Conservation (phyloP, 2,113 vertebrate genomes). For the Noturus placidus region DNA sequence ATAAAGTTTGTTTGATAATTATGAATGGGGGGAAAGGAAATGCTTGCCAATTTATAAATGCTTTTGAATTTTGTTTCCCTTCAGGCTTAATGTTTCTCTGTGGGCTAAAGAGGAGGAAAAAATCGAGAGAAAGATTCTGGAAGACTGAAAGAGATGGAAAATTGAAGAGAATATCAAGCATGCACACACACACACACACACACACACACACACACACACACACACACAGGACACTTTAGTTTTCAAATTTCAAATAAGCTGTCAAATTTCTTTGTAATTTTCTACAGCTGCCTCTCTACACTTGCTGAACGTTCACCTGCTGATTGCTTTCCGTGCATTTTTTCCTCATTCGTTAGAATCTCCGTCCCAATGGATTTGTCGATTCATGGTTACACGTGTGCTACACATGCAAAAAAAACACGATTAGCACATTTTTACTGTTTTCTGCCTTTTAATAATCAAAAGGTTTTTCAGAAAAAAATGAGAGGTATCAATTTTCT, state of each 20-base stretch:
- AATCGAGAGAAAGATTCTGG: background rate
- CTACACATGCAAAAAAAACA: background rate
- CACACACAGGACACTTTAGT: background rate
- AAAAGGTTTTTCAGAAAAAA: background rate
- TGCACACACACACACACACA: background rate
- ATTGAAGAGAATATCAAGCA: background rate
- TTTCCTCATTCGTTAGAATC: background rate
- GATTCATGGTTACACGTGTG: background rate
- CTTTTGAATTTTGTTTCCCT: slow-evolving; percentile 58
- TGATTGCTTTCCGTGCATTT: background rate
- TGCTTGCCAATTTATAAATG: slow-evolving; percentile 70
- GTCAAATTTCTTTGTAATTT: slow-evolving; percentile 19
- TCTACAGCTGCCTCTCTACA: background rate
- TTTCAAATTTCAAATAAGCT: slow-evolving; percentile 54
- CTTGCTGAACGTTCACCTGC: background rate
- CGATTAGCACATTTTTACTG: background rate
- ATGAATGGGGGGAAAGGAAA: slow-evolving; percentile 61
- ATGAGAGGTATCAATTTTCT: background rate
- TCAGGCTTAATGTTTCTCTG: slow-evolving; percentile 1
- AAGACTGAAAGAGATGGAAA: background rate
- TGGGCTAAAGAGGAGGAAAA: background rate
- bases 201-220: background rate
- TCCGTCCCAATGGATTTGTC: background rate
- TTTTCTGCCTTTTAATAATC: background rate
- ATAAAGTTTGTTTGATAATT: slow-evolving; percentile 70